Evolutionary conservation across 2,797 vertebrate genomes (phyloP), one percentile per base, ranked within the genome.

Genomic region (Cossypha dichroa): DNA sequence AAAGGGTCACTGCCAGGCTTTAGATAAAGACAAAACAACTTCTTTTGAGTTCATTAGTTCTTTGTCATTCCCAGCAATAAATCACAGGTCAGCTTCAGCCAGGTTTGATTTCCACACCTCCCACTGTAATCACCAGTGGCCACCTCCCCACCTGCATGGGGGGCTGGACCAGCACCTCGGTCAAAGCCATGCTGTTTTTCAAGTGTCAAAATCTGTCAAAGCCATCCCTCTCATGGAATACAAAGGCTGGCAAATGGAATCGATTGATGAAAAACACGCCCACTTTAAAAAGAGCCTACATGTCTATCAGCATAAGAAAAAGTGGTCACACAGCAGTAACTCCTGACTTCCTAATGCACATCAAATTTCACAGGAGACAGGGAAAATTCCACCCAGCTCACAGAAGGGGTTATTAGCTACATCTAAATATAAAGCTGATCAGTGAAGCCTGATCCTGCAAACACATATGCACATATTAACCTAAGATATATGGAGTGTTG

Each of bases 91-190:
- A 25, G 29, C 26, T 74, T 49, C 41, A 41, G 20, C n/a, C 21
- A 5, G 1, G 8, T 62, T 49, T 66, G 43, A 8, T 45, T 28
- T 58, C n/a, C 29, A 22, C 25, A 51, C 13, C 25, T 85, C 40
- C 34, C 34, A 38, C 16, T 0, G 0, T 29, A n/a, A 12, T 22
- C 34, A 25, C 28, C 77, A 69, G 22, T 1, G 2, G n/a, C 10
- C 9, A 2, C 36, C 43, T 62, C 48, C 52, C 13, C 13, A 13
- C 31, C 74, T 13, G 17, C 28, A 28, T 2, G 38, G 59, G 59
- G 56, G 29, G 38, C 64, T 86, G 59, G 22, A 54, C 8, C 40
- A 68, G 34, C 58, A 38, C 9, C 48, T 63, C 73, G 21, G 33
- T 13, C 56, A 63, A 70, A 77, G 23, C 33, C 52, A 43, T 7